A percentile compares a stretch with the other conserved stretches of the same genome.
Evolutionary conservation across 2,888 invertebrate species (phyloP).

Genomic region (Dynastes hyllus): DNA sequence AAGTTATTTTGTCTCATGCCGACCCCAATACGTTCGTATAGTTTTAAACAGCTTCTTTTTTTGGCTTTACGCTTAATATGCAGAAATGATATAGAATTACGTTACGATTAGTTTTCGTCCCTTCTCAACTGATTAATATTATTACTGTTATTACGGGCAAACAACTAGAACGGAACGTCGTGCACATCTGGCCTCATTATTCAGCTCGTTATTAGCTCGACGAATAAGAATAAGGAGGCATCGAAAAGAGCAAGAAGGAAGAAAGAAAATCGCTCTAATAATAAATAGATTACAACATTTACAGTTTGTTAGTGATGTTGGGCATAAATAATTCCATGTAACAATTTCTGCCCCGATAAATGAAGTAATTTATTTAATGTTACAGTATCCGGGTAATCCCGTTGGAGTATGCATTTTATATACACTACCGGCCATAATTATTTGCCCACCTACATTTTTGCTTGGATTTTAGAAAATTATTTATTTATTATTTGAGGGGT

Average conservation of each 20-base stretch:
- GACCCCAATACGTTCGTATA: not conserved
- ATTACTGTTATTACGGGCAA: conserved; percentile 46
- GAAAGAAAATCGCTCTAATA: conserved; percentile 7
- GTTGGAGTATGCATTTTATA: too few species aligned
- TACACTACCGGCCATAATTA: not conserved
- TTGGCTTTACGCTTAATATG: conserved; percentile 27
- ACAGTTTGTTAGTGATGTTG: not conserved
- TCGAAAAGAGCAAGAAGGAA: too few species aligned
- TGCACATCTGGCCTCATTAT: conserved; percentile 31
- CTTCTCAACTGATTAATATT: conserved; percentile 40
- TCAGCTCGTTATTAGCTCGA: conserved; percentile 32
- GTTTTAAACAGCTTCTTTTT: conserved; percentile 11
- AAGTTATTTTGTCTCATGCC: conserved; percentile 43
- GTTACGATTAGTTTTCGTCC: conserved; percentile 30
- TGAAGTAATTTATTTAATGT: conserved; percentile 31
- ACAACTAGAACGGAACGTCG: conserved; percentile 42
- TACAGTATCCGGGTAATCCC: conserved; percentile 3
- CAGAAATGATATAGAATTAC: conserved; percentile 50
- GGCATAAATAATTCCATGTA: not conserved
- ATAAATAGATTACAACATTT: conserved; percentile 31
- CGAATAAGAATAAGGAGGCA: not conserved
- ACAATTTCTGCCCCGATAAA: conserved; percentile 16
- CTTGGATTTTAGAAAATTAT: too few species aligned
- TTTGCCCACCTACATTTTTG: too few species aligned
- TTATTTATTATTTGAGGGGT: too few species aligned